phyloP scores from a whole-genome alignment of 2,888 invertebrate genomes.

The Thysanoteuthis rhombus region DNA sequence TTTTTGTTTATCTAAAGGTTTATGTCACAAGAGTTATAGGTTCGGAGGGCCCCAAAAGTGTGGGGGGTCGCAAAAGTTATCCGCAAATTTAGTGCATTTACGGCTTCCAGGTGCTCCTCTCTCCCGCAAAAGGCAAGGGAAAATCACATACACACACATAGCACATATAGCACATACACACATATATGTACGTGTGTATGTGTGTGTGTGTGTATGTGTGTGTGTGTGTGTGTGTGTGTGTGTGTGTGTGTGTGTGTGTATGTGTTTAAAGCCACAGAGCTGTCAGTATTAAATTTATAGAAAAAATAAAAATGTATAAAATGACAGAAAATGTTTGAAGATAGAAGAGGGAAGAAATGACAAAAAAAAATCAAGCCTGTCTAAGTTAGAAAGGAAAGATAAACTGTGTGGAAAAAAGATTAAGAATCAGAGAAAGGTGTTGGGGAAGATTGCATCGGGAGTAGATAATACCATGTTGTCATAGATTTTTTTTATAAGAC shows the following conservation, averaged over 20 bases:
- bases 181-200: not conserved
- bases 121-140: too few relatives aligned
- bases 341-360: not conserved
- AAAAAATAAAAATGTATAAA: not conserved
- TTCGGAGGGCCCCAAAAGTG: too few relatives aligned
- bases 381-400: not conserved
- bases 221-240: not conserved
- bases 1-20: too few relatives aligned
- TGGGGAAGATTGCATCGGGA: not conserved
- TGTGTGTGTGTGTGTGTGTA: not conserved
- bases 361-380: not conserved
- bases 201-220: not conserved
- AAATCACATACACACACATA: too few relatives aligned
- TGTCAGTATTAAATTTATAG: not conserved
- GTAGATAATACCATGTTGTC: conserved; percentile 12
- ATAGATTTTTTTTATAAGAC: not conserved
- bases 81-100: too few relatives aligned
- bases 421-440: not conserved
- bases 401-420: not conserved
- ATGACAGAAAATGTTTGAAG: not conserved
- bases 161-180: too few relatives aligned
- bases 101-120: too few relatives aligned
- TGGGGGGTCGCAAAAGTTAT: too few relatives aligned
- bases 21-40: too few relatives aligned
- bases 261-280: not conserved